phyloP scores from a whole-genome alignment of 2,113 vertebrate genomes.

The Etia nguti region DNA sequence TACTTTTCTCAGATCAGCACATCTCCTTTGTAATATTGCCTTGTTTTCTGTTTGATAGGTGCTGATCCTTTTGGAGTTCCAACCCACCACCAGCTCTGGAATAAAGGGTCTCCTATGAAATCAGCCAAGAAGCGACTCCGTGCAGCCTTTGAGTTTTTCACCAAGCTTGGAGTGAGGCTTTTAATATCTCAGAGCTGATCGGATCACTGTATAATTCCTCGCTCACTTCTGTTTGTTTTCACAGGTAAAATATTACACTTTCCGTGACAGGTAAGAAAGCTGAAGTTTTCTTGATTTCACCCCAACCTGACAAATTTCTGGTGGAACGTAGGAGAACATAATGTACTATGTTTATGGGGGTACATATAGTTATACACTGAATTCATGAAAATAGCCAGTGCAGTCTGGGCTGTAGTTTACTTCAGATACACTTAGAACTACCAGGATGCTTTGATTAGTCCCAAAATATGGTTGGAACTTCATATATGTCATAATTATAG shows the following conservation, averaged over 20 bases:
- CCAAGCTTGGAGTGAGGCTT: slow-evolving; percentile 64
- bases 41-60: slow-evolving; percentile 24
- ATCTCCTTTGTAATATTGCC: neutral
- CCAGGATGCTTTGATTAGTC: neutral
- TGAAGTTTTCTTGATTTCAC: neutral
- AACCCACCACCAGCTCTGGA: slow-evolving; percentile 57
- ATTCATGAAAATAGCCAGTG: neutral
- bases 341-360: neutral
- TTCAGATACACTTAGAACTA: neutral
- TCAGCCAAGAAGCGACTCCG: slow-evolving; percentile 55
- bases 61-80: slow-evolving; percentile 64
- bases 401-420: neutral
- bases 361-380: neutral
- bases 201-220: neutral
- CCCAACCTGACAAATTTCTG: neutral
- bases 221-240: neutral
- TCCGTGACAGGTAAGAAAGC: slow-evolving; percentile 64
- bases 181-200: neutral
- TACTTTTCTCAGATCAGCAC: neutral
- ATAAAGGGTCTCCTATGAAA: slow-evolving; percentile 57
- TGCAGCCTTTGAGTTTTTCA: slow-evolving; percentile 73
- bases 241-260: slow-evolving; percentile 72
- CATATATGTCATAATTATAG: neutral
- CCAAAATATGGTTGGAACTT: neutral
- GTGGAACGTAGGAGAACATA: neutral